These are phyloP conservation scores for Noctua janthe DNA, from an alignment of 2,888 invertebrate genomes.

Conservation along the genomic window DNA sequence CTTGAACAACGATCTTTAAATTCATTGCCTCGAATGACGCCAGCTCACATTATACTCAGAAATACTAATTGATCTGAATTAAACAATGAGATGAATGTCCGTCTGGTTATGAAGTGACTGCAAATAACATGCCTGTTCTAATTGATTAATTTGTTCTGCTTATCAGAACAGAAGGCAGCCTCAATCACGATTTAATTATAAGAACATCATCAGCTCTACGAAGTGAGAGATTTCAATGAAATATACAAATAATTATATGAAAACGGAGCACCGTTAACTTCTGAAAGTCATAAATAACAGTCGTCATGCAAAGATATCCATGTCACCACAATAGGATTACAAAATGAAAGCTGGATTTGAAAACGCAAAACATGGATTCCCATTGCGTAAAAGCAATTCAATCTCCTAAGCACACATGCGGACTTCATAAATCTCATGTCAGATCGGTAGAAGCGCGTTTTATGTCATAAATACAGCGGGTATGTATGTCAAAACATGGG, in stretches of 20 bases:
- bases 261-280: not conserved
- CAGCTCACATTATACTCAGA: constrained; percentile 58
- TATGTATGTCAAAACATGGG: constrained; percentile 89
- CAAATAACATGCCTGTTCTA: constrained; percentile 57
- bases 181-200: constrained; percentile 21
- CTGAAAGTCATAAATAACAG: constrained; percentile 23
- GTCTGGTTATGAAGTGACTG: constrained; percentile 69
- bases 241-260: not conserved
- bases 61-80: constrained; percentile 80
- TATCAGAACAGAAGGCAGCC: constrained; percentile 5
- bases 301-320: constrained; percentile 35
- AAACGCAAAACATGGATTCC: constrained; percentile 73
- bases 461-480: constrained; percentile 87
- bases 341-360: constrained; percentile 71
- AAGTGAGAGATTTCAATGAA: constrained; percentile 1
- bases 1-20: constrained; percentile 13
- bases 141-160: constrained; percentile 63
- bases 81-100: constrained; percentile 74
- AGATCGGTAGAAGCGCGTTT: constrained; percentile 81
- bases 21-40: constrained; percentile 20
- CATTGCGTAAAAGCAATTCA: constrained; percentile 83
- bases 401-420: constrained; percentile 86
- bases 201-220: not conserved
- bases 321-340: constrained; percentile 68
- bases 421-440: constrained; percentile 89